phyloP scores from a whole-genome alignment of 2,113 vertebrate genomes.

The Mesembrinibis cayennensis region DNA sequence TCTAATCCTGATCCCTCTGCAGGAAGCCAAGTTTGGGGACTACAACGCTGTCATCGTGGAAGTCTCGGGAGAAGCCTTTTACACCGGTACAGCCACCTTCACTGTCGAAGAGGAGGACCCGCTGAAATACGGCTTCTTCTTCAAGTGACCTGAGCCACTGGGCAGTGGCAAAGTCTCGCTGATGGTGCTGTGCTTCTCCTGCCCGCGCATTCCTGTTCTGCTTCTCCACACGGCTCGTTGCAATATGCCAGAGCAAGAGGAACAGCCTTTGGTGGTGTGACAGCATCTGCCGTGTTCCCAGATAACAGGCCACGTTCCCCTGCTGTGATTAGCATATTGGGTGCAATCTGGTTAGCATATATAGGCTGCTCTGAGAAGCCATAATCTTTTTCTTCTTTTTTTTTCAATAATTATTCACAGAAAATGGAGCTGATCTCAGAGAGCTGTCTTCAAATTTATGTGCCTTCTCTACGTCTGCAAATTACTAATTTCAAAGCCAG shows the following conservation, averaged over 20 bases:
- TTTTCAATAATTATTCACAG: background rate
- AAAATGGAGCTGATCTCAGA: background rate
- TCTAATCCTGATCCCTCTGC: background rate
- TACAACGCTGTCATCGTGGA: constrained; percentile 89
- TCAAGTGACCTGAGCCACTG: constrained; percentile 71
- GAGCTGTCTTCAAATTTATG: background rate
- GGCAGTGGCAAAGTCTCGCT: background rate
- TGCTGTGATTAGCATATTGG: background rate
- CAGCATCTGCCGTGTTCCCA: background rate
- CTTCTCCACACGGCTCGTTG: accelerated
- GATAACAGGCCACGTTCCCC: background rate
- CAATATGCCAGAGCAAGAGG: background rate
- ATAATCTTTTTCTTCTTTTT: background rate
- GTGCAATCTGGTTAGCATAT: background rate
- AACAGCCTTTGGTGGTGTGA: background rate
- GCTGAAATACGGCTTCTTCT: constrained; percentile 84
- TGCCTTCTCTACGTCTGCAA: background rate
- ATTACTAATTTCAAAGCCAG: background rate
- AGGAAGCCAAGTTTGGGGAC: constrained; percentile 86
- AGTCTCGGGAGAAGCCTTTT: constrained; percentile 89
- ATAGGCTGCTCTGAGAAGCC: background rate
- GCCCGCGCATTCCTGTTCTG: background rate
- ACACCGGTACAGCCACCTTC: constrained; percentile 85
- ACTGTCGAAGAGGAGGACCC: constrained; percentile 83
- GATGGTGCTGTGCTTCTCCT: background rate